Evolutionary conservation across 2,797 vertebrate genomes (phyloP), one percentile per base, ranked within the genome.

Genomic region (Aldrovandia affinis): DNA sequence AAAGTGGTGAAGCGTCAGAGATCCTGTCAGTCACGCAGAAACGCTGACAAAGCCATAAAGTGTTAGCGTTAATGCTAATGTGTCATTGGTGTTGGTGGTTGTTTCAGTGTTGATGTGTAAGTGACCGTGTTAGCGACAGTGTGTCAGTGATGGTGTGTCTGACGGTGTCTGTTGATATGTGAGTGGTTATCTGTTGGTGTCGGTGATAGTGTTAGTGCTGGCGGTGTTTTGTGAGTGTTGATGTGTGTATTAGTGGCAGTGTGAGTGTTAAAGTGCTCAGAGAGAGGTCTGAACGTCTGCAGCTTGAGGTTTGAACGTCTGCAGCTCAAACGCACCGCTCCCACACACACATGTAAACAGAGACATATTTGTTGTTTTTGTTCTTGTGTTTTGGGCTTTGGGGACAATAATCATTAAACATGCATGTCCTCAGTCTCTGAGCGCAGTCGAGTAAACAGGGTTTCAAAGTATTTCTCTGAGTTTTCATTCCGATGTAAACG

Each of bases 281-380:
- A 14, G 28, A 68, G 9, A 68, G n/a, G 68, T 42, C 68, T 73
- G 36, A 50, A 42, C 39, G 36, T 73, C 68, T 73, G 5, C 18
- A 73, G 36, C 68, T 3, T n/a, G 9, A 68, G n/a, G 68, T 42
- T 33, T 73, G 36, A 50, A 42, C 39, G 36, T 73, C 68, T 73
- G 5, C 18, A 73, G 36, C 68, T 3, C n/a, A n/a, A n/a, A n/a
- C n/a, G n/a, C n/a, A n/a, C n/a, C n/a, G n/a, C n/a, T n/a, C n/a
- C n/a, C n/a, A n/a, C n/a, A n/a, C n/a, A n/a, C 65, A 73, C 68
- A 20, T 73, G 68, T 73, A 73, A 73, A 73, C 68, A 73, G 36
- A 4, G 18, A 73, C 18, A 42, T 73, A 73, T 73, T 73, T 73
- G 4, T 22, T 12, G 33, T 70, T 70, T 70, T 73, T 73, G 68